These are phyloP conservation scores for Enteromius anoplus DNA, from an alignment of 2,797 vertebrate genomes.

Conservation along the genomic window DNA sequence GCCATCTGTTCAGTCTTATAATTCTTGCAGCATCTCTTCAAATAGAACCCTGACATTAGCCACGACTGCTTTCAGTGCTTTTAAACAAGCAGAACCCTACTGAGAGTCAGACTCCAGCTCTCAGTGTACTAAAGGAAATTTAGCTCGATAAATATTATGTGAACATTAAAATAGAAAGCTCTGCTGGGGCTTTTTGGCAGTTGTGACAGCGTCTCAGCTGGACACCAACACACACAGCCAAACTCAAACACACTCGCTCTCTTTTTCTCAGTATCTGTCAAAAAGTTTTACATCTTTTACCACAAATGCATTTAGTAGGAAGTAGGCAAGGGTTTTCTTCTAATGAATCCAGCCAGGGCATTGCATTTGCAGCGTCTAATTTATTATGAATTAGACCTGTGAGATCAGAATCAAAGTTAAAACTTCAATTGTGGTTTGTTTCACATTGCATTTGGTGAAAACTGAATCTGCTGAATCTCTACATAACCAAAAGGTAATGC, in stretches of 20 bases:
- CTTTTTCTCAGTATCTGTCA: conserved; percentile 15
- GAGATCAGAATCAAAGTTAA: not conserved
- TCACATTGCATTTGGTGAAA: not conserved
- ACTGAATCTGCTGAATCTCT: not conserved
- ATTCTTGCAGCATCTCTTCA: not conserved
- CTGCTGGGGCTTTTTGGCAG: conserved; percentile 11
- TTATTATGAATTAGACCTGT: conserved; percentile 30
- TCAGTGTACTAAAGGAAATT: not conserved
- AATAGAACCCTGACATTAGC: not conserved
- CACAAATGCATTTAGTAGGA: conserved; percentile 34
- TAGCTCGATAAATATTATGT: conserved; percentile 36
- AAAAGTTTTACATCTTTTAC: conserved; percentile 40
- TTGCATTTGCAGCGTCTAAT: conserved; percentile 13
- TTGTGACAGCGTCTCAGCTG: conserved; percentile 38
- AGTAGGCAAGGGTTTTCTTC: conserved; percentile 31
- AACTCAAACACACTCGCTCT: not conserved
- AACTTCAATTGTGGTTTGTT: not conserved
- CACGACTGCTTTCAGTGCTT: not conserved
- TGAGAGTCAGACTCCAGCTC: not conserved
- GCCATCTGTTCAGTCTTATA: not conserved
- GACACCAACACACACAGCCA: conserved; percentile 41
- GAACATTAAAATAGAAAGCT: conserved; percentile 42
- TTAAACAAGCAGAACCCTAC: conserved; percentile 6
- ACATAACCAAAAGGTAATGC: not conserved
- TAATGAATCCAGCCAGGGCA: conserved; percentile 14